Evolutionary conservation across 2,888 invertebrate species (phyloP).

Genomic region (Bellardia pandia): DNA sequence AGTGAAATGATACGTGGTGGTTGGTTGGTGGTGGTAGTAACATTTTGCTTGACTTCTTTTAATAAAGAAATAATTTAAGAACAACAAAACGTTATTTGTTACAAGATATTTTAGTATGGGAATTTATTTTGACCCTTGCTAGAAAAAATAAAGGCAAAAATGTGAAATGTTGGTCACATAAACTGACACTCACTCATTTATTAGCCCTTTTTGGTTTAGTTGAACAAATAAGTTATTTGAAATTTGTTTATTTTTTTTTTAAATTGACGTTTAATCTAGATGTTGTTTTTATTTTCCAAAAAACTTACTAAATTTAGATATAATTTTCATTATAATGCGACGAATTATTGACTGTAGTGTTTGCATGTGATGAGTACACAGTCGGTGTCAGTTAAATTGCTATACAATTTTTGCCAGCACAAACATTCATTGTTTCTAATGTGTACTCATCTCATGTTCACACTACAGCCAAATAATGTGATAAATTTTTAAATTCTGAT

Average conservation of each 20-base stretch:
- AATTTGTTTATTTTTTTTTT: no score
- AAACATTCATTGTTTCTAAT: no score
- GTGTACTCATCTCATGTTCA: no score
- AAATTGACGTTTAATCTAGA: conserved; percentile 32
- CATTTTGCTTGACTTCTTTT: not conserved
- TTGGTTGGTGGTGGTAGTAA: not conserved
- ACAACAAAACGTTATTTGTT: not conserved
- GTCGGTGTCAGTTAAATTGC: not conserved
- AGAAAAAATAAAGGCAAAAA: not conserved
- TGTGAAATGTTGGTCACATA: not conserved
- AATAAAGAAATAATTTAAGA: conserved; percentile 3
- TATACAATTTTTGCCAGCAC: no score
- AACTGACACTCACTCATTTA: not conserved
- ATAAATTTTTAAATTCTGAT: no score
- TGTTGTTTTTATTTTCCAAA: not conserved
- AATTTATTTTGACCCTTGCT: conserved; percentile 11
- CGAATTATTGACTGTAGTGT: not conserved
- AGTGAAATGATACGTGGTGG: conserved; percentile 5
- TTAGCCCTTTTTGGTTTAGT: not conserved
- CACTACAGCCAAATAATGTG: no score
- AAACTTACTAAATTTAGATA: not conserved
- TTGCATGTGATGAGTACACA: not conserved
- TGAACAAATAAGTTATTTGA: not conserved
- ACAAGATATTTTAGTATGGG: conserved; percentile 34
- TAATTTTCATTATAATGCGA: not conserved